These are phyloP conservation scores for Julus scanicus DNA, from an alignment of 2,888 invertebrate species.

Conservation along the genomic window DNA sequence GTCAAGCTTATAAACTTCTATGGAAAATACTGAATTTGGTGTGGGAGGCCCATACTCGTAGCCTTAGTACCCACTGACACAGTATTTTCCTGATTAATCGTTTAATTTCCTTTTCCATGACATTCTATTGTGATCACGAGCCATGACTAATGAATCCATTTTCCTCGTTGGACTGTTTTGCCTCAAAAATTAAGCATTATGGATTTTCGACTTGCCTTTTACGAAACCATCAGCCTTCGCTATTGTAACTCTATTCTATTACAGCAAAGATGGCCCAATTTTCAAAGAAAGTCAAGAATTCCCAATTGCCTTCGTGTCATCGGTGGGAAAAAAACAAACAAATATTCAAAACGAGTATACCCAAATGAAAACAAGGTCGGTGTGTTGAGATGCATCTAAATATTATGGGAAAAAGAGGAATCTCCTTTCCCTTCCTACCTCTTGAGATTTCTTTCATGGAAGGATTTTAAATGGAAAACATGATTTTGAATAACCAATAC, in stretches of 20 bases:
- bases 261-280: not conserved
- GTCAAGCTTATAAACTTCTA: too few species aligned
- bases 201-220: not conserved
- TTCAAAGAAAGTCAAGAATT: not conserved
- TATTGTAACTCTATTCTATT: not conserved
- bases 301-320: not conserved
- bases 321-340: not conserved
- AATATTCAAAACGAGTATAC: not conserved
- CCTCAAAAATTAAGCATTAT: not conserved
- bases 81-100: not conserved
- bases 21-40: too few species aligned
- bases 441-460: not conserved
- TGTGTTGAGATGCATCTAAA: not conserved
- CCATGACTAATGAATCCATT: conserved; percentile 1
- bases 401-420: not conserved
- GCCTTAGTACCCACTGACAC: not conserved
- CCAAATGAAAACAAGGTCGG: not conserved
- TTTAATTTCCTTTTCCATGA: not conserved
- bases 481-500: not conserved
- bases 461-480: not conserved
- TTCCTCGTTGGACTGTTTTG: not conserved
- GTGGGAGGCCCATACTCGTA: not conserved
- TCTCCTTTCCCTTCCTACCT: not conserved
- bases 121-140: not conserved
- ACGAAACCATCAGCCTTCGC: not conserved